Percentiles rank a stretch among this genome's conserved stretches.
Evolutionary conservation across 2,888 invertebrate species (phyloP).

Genomic region (Xanthostigma xanthostigma): DNA sequence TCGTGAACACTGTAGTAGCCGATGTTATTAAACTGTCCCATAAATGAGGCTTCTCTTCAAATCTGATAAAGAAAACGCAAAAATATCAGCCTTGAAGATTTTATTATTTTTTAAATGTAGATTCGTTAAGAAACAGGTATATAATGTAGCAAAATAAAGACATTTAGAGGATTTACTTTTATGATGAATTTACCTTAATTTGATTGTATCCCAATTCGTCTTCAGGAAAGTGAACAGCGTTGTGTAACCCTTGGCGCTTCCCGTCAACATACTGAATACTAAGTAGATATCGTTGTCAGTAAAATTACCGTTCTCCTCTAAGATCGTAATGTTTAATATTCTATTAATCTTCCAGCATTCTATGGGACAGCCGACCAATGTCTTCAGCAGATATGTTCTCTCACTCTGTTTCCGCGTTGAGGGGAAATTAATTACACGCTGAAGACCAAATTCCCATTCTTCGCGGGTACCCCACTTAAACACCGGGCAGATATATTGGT

Average conservation of each 20-base stretch:
- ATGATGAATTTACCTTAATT: constrained; percentile 36
- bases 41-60: constrained; percentile 49
- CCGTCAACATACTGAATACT: constrained; percentile 59
- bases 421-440: constrained; percentile 62
- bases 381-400: constrained; percentile 61
- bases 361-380: constrained; percentile 64
- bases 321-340: constrained; percentile 49
- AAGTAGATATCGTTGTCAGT: constrained; percentile 61
- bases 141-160: too few relatives aligned
- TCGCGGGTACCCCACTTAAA: constrained; percentile 67
- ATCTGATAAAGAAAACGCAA: constrained; percentile 30
- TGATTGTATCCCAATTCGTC: constrained; percentile 54
- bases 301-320: constrained; percentile 56
- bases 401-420: constrained; percentile 54
- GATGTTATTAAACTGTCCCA: constrained; percentile 64
- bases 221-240: constrained; percentile 55
- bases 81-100: not conserved
- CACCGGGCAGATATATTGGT: constrained; percentile 64
- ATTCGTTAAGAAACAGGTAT: too few relatives aligned
- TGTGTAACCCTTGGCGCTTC: constrained; percentile 54
- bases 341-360: constrained; percentile 51
- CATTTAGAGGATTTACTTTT: too few relatives aligned
- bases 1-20: constrained; percentile 61
- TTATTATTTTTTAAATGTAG: too few relatives aligned
- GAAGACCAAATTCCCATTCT: constrained; percentile 71